phyloP scores from a whole-genome alignment of 1,140 invertebrate species.

The Drosophila auraria region DNA sequence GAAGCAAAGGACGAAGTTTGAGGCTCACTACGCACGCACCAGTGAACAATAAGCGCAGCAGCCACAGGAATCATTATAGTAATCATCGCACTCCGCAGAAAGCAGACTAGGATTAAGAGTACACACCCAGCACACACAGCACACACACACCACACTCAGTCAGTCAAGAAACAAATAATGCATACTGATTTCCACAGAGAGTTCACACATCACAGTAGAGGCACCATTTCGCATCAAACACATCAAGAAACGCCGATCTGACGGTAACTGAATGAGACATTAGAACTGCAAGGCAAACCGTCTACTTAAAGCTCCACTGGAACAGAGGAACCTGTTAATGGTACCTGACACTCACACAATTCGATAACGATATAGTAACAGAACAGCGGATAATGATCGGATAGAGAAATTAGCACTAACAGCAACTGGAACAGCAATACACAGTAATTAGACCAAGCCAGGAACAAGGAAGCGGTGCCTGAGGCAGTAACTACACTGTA shows the following conservation, averaged over 20 bases:
- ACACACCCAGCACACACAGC: neutral
- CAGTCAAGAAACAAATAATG: constrained; percentile 1
- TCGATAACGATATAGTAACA: neutral
- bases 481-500: neutral
- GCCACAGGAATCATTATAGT: constrained; percentile 11
- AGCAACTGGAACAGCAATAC: constrained; percentile 23
- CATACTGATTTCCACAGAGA: constrained; percentile 2
- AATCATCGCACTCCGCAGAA: constrained; percentile 7
- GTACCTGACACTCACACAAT: constrained; percentile 9
- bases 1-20: constrained; percentile 24
- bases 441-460: constrained; percentile 11
- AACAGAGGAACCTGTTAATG: neutral
- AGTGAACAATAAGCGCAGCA: constrained; percentile 46
- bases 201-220: neutral
- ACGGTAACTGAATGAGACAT: constrained; percentile 22
- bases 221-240: constrained; percentile 4
- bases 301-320: constrained; percentile 14
- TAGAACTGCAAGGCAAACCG: constrained; percentile 27
- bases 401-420: constrained; percentile 19
- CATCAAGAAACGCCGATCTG: neutral
- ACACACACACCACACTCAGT: neutral
- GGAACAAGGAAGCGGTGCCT: neutral
- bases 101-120: constrained; percentile 9
- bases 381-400: neutral
- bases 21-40: constrained; percentile 33